These are phyloP conservation scores for Ursus arctos DNA, from an alignment of 2,113 vertebrate genomes.

Conservation along the genomic window DNA sequence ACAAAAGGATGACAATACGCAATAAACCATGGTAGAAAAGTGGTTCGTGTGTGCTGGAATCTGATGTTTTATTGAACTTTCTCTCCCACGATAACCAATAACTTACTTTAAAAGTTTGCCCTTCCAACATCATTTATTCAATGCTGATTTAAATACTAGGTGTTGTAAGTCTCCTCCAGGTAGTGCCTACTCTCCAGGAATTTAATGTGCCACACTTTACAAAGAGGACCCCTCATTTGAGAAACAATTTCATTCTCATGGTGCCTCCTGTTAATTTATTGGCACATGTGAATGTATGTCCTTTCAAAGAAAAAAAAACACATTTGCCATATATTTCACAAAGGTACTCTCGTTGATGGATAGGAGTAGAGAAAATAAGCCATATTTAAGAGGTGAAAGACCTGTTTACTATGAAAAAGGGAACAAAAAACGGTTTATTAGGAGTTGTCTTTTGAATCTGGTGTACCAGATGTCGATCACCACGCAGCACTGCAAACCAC, in stretches of 20 bases:
- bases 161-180: not conserved
- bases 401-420: not conserved
- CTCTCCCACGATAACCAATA: not conserved
- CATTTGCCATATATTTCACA: not conserved
- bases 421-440: not conserved
- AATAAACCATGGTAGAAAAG: not conserved
- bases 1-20: not conserved
- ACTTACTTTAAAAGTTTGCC: not conserved
- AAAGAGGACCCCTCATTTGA: not conserved
- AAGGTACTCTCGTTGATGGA: not conserved
- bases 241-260: not conserved
- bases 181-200: not conserved
- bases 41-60: not conserved
- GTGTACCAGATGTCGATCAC: not conserved
- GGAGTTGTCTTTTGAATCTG: slow-evolving; percentile 10
- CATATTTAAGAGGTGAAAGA: not conserved
- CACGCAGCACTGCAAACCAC: not conserved
- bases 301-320: not conserved
- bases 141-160: not conserved
- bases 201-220: not conserved
- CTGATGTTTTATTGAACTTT: slow-evolving; percentile 43
- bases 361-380: not conserved
- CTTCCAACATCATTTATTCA: not conserved
- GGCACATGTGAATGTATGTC: not conserved
- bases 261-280: not conserved